phyloP scores from a whole-genome alignment of 2,888 invertebrate genomes.

The Sarcophaga caerulescens region DNA sequence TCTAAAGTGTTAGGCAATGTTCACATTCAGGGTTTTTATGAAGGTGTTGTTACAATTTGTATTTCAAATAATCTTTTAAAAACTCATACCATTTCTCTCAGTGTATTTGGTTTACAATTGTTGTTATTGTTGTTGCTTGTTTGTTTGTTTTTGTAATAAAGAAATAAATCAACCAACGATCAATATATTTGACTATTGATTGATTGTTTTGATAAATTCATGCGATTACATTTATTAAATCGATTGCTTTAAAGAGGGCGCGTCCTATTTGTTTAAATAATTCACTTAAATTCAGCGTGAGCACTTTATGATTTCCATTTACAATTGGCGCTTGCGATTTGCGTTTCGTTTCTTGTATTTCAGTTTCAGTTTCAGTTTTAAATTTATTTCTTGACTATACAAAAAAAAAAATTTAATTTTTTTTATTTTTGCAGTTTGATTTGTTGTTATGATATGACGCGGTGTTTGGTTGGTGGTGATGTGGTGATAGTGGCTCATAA shows the following conservation, averaged over 20 bases:
- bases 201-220: conserved; percentile 66
- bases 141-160: background rate
- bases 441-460: conserved; percentile 46
- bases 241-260: conserved; percentile 62
- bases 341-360: conserved; percentile 13
- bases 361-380: background rate
- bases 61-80: background rate
- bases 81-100: conserved; percentile 2
- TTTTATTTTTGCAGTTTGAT: conserved; percentile 57
- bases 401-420: too few relatives aligned
- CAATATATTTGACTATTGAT: conserved; percentile 62
- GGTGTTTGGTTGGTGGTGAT: too few relatives aligned
- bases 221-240: conserved; percentile 63
- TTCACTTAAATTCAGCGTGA: conserved; percentile 56
- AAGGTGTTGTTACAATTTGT: too few relatives aligned
- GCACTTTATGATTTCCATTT: background rate
- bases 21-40: too few relatives aligned
- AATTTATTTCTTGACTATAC: background rate
- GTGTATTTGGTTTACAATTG: conserved; percentile 13
- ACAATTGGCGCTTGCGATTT: background rate
- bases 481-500: conserved; percentile 43
- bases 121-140: background rate
- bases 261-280: conserved; percentile 64
- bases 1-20: too few relatives aligned
- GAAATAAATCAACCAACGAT: conserved; percentile 19